These are phyloP conservation scores for Melieria crassipennis DNA, from an alignment of 2,888 invertebrate species.

Conservation along the genomic window DNA sequence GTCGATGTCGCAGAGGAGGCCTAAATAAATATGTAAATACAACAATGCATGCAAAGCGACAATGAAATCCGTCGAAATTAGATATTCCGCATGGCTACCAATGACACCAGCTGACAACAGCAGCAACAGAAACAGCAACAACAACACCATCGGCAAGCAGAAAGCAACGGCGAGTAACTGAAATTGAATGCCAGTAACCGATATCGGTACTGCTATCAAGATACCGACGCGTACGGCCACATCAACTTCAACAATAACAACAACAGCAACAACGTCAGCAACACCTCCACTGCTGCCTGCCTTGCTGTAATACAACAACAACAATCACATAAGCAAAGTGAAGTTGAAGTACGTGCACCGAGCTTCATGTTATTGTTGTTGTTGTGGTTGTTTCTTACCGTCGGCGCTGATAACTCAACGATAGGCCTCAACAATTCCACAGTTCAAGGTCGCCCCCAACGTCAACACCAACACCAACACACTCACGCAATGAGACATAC, in stretches of 20 bases:
- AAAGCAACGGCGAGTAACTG: not conserved
- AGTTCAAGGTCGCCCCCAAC: conserved; percentile 9
- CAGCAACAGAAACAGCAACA: not conserved
- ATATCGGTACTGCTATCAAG: too few relatives aligned
- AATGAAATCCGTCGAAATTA: conserved; percentile 10
- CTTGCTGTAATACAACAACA: too few relatives aligned
- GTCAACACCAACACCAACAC: not conserved
- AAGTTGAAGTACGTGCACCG: too few relatives aligned
- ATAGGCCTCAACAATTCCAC: not conserved
- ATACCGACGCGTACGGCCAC: too few relatives aligned
- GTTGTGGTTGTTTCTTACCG: too few relatives aligned
- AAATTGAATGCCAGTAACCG: not conserved
- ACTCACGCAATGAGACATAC: not conserved
- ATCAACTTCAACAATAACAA: too few relatives aligned
- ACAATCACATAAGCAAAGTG: too few relatives aligned
- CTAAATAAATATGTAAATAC: not conserved
- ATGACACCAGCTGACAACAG: not conserved
- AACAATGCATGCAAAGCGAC: not conserved
- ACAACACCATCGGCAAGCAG: not conserved
- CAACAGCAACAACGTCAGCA: too few relatives aligned
- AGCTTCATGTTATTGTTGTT: too few relatives aligned
- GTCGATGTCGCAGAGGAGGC: not conserved
- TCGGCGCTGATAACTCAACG: too few relatives aligned
- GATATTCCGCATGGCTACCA: conserved; percentile 30
- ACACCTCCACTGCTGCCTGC: too few relatives aligned